Conservation (phyloP, 2,888 invertebrate genomes). For the Papilio protenor region DNA sequence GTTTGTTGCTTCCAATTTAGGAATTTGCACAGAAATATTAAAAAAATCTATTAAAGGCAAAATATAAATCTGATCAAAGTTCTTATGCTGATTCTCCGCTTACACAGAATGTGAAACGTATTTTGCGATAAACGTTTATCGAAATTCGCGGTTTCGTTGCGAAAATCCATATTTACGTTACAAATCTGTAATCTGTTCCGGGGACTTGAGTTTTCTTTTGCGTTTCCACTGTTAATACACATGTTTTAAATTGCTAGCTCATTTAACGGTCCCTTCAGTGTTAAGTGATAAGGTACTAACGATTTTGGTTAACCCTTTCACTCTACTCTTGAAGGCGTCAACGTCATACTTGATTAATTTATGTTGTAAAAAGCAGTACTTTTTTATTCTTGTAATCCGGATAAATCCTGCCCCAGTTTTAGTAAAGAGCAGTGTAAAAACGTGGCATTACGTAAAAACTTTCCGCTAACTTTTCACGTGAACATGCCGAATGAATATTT, state of each 20-base stretch:
- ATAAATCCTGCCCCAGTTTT: slow-evolving; percentile 3
- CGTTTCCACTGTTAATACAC: neutral
- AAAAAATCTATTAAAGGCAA: neutral
- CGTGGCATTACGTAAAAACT: slow-evolving; percentile 22
- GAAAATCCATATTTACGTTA: slow-evolving; percentile 4
- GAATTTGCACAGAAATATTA: neutral
- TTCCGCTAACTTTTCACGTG: slow-evolving; percentile 32
- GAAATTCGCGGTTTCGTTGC: neutral
- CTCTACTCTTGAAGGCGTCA: neutral
- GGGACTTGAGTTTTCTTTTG: neutral
- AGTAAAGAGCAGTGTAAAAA: slow-evolving; percentile 21
- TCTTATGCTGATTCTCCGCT: slow-evolving; percentile 7
- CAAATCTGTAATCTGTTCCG: neutral
- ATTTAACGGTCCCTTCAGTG: neutral
- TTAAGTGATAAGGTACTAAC: no score
- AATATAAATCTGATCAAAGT: neutral
- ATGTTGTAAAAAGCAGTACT: neutral
- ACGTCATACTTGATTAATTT: neutral
- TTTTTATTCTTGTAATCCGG: neutral
- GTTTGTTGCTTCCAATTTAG: neutral
- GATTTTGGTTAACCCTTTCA: neutral
- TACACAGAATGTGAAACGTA: neutral
- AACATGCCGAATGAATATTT: slow-evolving; percentile 34
- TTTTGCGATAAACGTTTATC: slow-evolving; percentile 3
- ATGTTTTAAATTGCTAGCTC: neutral